phyloP scores from a whole-genome alignment of 2,888 invertebrate genomes.

The Pinctada fucata region DNA sequence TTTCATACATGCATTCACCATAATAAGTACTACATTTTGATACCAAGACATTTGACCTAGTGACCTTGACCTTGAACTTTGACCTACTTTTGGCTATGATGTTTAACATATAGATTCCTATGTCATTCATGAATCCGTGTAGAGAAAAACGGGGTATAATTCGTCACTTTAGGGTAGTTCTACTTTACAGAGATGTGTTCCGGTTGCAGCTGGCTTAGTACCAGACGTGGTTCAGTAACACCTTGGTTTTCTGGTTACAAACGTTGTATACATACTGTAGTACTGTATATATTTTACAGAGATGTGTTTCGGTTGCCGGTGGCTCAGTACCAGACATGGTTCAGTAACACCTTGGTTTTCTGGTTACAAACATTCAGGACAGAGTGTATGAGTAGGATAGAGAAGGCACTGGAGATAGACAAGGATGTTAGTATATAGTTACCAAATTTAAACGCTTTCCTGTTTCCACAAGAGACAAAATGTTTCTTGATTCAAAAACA shows the following conservation, averaged over 20 bases:
- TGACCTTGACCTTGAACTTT: no score
- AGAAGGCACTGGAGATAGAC: slow-evolving; percentile 72
- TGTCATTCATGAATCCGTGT: no score
- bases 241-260: slow-evolving; percentile 73
- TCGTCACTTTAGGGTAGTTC: no score
- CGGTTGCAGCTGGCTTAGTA: slow-evolving; percentile 63
- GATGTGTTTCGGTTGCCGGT: slow-evolving; percentile 67
- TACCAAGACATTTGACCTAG: no score
- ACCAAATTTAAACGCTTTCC: background rate
- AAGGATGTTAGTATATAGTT: slow-evolving; percentile 65
- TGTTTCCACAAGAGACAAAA: background rate
- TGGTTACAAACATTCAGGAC: slow-evolving; percentile 73
- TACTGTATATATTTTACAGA: slow-evolving; percentile 54
- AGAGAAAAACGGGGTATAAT: no score
- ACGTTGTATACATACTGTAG: slow-evolving; percentile 51
- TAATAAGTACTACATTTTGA: no score
- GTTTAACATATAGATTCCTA: no score
- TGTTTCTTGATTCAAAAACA: no score
- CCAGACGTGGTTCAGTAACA: slow-evolving; percentile 71
- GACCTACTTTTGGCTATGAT: no score
- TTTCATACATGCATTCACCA: no score
- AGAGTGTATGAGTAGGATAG: slow-evolving; percentile 68
- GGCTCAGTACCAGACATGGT: slow-evolving; percentile 71
- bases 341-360: slow-evolving; percentile 68
- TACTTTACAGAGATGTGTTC: slow-evolving; percentile 70